Evolutionary conservation across 2,113 vertebrate species (phyloP).

Genomic region (Noturus placidus): DNA sequence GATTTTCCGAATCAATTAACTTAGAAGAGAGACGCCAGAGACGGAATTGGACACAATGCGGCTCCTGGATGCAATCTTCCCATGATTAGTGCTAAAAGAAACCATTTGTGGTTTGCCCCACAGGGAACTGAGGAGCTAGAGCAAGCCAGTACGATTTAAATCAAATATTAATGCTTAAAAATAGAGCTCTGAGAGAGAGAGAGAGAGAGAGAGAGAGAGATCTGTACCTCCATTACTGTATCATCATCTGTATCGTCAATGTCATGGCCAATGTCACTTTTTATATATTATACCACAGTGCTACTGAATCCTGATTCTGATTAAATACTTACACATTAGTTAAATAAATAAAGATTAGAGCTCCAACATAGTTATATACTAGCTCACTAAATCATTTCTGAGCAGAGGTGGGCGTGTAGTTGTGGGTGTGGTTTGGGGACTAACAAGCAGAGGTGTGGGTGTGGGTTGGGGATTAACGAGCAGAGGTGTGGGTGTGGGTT

Average conservation of each 20-base stretch:
- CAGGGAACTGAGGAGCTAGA: background rate
- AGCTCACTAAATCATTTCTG: no score
- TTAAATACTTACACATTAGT: background rate
- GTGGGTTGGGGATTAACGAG: no score
- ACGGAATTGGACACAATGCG: conserved; percentile 12
- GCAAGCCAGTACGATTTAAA: background rate
- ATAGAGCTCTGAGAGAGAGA: background rate
- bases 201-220: background rate
- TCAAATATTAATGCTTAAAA: conserved; percentile 6
- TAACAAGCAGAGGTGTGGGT: no score
- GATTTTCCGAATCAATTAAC: conserved; percentile 65
- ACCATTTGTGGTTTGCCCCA: conserved; percentile 20
- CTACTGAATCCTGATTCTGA: background rate
- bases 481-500: no score
- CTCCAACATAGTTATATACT: background rate
- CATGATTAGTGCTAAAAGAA: conserved; percentile 39
- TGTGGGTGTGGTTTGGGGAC: no score
- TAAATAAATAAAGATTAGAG: background rate
- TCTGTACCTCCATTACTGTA: background rate
- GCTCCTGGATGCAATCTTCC: conserved; percentile 23
- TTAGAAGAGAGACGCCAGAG: conserved; percentile 43
- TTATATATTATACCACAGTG: background rate
- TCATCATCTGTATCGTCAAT: conserved; percentile 20
- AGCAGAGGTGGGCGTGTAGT: no score
- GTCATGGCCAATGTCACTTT: conserved; percentile 2